These are phyloP conservation scores for Leptinotarsa rubiginosa DNA, from an alignment of 2,888 invertebrate species.

Conservation along the genomic window DNA sequence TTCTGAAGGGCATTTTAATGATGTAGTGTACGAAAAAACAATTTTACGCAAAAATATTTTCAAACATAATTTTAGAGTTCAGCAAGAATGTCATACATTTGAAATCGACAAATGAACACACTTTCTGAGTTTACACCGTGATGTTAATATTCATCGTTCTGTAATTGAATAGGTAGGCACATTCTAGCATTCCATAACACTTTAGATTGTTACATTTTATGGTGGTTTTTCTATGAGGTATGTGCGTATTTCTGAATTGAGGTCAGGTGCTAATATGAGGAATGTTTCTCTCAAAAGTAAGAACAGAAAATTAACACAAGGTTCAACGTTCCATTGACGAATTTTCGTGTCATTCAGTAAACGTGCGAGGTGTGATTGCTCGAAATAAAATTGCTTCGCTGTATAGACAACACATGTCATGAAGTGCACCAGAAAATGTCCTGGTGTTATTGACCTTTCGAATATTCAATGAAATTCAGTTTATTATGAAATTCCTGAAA, in stretches of 20 bases:
- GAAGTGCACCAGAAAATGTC: conserved; percentile 14
- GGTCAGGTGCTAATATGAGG: neutral
- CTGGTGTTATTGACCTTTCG: conserved; percentile 15
- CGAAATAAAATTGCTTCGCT: conserved; percentile 12
- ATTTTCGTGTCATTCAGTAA: neutral
- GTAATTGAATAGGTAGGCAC: neutral
- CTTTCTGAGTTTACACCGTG: neutral
- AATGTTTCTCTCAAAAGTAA: neutral
- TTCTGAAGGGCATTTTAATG: no score
- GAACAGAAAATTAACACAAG: neutral
- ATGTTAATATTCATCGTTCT: neutral
- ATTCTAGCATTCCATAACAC: neutral
- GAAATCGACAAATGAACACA: neutral
- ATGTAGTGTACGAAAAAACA: no score
- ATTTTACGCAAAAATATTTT: neutral
- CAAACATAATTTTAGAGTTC: neutral
- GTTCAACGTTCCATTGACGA: neutral
- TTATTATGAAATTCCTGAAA: conserved; percentile 20
- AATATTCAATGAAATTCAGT: conserved; percentile 17
- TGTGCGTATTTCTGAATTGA: neutral
- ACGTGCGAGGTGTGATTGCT: neutral
- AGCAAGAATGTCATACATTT: neutral
- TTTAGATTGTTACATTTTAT: neutral
- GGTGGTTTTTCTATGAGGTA: neutral
- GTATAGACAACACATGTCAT: conserved; percentile 11